phyloP scores from a whole-genome alignment of 37 sponge, comb jelly and placozoan genomes.

The Ianthella basta region DNA sequence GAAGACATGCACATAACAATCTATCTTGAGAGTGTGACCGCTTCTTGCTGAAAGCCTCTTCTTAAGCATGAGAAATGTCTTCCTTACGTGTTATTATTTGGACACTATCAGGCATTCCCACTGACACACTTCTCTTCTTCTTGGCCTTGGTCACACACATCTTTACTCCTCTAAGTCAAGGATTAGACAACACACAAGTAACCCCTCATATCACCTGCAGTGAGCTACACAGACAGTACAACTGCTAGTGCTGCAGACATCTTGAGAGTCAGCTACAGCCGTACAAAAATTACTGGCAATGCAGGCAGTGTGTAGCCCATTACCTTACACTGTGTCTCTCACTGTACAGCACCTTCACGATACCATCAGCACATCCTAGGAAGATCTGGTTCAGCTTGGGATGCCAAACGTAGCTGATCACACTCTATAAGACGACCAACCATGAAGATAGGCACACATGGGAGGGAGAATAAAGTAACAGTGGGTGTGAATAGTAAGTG shows the following conservation, averaged over 20 bases:
- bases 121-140: slow-evolving; percentile 34
- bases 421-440: slow-evolving; percentile 81
- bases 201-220: no score
- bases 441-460: no score
- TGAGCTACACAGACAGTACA: no score
- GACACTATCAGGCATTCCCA: slow-evolving; percentile 18
- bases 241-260: no score
- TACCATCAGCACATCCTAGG: slow-evolving; percentile 80
- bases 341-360: slow-evolving; percentile 71
- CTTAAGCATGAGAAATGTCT: background rate
- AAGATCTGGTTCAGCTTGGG: slow-evolving; percentile 94
- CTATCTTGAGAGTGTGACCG: no score
- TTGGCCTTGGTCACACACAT: slow-evolving; percentile 67
- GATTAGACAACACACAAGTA: background rate
- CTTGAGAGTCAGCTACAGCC: background rate
- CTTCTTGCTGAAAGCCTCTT: no score
- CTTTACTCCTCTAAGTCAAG: slow-evolving; percentile 64
- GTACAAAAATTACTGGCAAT: no score
- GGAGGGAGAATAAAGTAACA: no score
- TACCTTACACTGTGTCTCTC: slow-evolving; percentile 74
- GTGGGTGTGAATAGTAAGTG: no score
- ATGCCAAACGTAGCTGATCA: slow-evolving; percentile 83
- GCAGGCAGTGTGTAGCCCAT: background rate
- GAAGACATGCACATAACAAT: no score
- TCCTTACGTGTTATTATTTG: slow-evolving; percentile 44